These are phyloP conservation scores for Eledona agricola DNA, from an alignment of 2,888 invertebrate species.

Conservation along the genomic window DNA sequence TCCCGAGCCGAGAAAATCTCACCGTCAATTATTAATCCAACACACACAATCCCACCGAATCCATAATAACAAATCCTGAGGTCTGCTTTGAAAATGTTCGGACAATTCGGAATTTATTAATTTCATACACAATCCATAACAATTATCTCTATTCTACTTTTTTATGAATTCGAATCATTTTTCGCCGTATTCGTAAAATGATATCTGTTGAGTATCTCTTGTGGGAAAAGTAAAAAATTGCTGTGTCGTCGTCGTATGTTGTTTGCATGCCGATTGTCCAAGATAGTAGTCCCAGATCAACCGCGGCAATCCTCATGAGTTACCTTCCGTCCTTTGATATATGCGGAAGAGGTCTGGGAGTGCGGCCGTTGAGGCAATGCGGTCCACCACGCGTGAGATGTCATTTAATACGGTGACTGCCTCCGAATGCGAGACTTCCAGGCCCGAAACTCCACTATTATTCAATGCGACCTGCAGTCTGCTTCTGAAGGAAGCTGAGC, in stretches of 20 bases:
- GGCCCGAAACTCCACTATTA: conserved; percentile 42
- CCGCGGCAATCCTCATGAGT: conserved; percentile 33
- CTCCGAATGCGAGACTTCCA: conserved; percentile 46
- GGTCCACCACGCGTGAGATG: conserved; percentile 47
- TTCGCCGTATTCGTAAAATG: too few relatives aligned
- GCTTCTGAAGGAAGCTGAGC: conserved; percentile 22
- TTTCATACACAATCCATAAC: too few relatives aligned
- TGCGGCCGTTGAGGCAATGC: conserved; percentile 42
- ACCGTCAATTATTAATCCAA: conserved; percentile 24
- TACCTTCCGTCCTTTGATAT: conserved; percentile 35
- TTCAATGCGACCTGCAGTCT: conserved; percentile 34
- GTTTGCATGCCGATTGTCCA: conserved; percentile 33
- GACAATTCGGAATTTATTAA: not conserved
- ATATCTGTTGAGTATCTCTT: too few relatives aligned
- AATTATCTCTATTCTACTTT: too few relatives aligned
- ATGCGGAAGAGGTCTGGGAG: conserved; percentile 34
- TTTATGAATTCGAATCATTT: too few relatives aligned
- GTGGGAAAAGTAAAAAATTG: conserved; percentile 5
- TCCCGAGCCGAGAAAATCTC: conserved; percentile 8
- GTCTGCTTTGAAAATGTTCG: not conserved
- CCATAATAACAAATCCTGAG: not conserved
- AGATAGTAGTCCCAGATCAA: conserved; percentile 34
- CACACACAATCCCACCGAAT: not conserved
- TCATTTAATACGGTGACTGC: conserved; percentile 49
- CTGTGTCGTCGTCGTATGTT: conserved; percentile 16